A percentile compares a stretch with the other conserved stretches of the same genome.
phyloP scores from a whole-genome alignment of 23 tunicate genomes.

The Corella eumyota region DNA sequence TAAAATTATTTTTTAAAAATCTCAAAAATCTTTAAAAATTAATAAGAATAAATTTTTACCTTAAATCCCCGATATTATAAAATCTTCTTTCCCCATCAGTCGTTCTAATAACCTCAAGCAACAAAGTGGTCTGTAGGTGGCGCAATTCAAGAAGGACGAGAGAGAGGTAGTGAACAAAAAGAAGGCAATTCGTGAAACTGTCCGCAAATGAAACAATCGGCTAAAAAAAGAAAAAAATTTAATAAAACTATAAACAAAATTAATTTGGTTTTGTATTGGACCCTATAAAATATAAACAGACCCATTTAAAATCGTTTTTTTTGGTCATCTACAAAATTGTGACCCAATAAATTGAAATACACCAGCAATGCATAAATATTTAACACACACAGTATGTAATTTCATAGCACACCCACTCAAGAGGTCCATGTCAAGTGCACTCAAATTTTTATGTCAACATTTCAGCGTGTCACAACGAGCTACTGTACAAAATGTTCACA shows the following conservation, averaged over 20 bases:
- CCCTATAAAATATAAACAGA: neutral
- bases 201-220: conserved; percentile 70
- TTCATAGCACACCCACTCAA: too few relatives aligned
- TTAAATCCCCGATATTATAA: conserved; percentile 88
- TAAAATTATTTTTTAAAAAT: too few relatives aligned
- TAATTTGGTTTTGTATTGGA: neutral
- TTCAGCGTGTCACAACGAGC: too few relatives aligned
- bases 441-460: too few relatives aligned
- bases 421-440: too few relatives aligned
- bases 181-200: conserved; percentile 62
- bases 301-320: neutral
- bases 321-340: too few relatives aligned
- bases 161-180: conserved; percentile 90
- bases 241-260: neutral
- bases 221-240: conserved; percentile 19
- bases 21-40: too few relatives aligned
- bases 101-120: conserved; percentile 84
- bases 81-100: conserved; percentile 89
- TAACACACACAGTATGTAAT: too few relatives aligned
- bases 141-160: conserved; percentile 69
- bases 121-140: conserved; percentile 54
- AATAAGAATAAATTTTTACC: conserved; percentile 25
- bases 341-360: too few relatives aligned
- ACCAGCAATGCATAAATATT: too few relatives aligned
- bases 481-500: too few relatives aligned